Evolutionary conservation across 2,888 invertebrate species (phyloP).

Genomic region (Orthonevra nobilis): DNA sequence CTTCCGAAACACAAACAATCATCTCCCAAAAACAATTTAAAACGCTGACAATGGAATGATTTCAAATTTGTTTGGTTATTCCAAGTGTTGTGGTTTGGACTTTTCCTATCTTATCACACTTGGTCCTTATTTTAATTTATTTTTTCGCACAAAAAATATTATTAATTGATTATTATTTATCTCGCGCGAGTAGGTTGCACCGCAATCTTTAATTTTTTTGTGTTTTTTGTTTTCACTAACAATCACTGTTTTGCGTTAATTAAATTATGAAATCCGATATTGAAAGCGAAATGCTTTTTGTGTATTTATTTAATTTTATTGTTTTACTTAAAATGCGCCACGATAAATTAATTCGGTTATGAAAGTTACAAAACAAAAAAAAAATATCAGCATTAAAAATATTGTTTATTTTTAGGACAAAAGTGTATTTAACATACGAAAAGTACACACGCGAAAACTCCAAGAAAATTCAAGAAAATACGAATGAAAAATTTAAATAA

Average conservation of each 20-base stretch:
- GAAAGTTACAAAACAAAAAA: conserved; percentile 3
- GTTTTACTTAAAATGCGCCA: conserved; percentile 50
- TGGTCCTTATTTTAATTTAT: conserved; percentile 1
- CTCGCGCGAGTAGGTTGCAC: no score
- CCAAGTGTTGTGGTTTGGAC: not conserved
- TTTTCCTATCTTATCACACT: conserved; percentile 52
- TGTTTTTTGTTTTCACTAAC: not conserved
- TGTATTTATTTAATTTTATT: conserved; percentile 13
- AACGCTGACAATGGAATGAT: conserved; percentile 38
- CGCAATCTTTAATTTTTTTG: no score
- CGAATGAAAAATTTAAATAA: conserved; percentile 1
- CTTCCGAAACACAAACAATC: conserved; percentile 18
- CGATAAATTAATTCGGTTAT: conserved; percentile 4
- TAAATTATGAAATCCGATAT: conserved; percentile 37
- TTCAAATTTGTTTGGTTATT: conserved; percentile 13
- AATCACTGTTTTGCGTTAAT: not conserved
- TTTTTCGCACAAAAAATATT: conserved; percentile 28
- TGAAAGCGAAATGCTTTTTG: not conserved
- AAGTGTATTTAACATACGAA: no score
- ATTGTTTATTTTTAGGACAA: conserved; percentile 62
- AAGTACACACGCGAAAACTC: conserved; percentile 45
- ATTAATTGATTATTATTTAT: not conserved
- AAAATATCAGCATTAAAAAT: conserved; percentile 8
- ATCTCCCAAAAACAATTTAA: not conserved
- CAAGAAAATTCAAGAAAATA: conserved; percentile 10